Conservation (phyloP, 2,113 vertebrate species). For the Montifringilla adamsi region DNA sequence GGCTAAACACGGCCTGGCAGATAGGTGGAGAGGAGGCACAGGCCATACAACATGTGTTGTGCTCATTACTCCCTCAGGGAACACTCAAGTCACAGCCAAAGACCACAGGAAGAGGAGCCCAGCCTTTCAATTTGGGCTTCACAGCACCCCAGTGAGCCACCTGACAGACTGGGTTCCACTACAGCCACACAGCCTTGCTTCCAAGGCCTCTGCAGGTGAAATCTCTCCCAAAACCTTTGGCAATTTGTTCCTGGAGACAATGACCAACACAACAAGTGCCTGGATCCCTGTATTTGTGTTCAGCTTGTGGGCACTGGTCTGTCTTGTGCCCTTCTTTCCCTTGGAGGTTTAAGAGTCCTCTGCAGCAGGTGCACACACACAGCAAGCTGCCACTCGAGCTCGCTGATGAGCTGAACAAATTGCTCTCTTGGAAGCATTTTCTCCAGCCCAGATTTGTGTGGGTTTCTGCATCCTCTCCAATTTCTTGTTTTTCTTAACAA, state of each 20-base stretch:
- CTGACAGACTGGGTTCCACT: neutral
- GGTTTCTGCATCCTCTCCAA: neutral
- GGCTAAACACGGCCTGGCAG: neutral
- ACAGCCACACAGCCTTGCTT: neutral
- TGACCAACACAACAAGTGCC: neutral
- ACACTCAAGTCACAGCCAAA: neutral
- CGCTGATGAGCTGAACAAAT: conserved; percentile 25
- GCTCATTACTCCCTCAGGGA: neutral
- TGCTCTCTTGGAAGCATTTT: conserved; percentile 4
- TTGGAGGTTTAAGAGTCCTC: neutral
- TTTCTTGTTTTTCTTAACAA: neutral
- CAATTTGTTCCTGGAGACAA: neutral
- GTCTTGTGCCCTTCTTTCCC: neutral
- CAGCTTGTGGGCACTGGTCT: neutral
- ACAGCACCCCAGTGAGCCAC: neutral
- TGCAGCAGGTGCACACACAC: neutral
- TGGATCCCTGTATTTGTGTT: neutral
- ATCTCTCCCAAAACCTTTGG: neutral
- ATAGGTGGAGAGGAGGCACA: accelerated
- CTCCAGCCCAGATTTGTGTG: neutral
- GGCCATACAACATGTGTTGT: accelerated
- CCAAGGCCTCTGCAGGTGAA: neutral
- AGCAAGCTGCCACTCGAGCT: neutral
- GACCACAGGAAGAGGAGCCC: neutral
- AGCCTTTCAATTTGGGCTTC: neutral